Base-by-base conservation (phyloP, 2,113 vertebrate genomes). In the Xerus inauris region DNA sequence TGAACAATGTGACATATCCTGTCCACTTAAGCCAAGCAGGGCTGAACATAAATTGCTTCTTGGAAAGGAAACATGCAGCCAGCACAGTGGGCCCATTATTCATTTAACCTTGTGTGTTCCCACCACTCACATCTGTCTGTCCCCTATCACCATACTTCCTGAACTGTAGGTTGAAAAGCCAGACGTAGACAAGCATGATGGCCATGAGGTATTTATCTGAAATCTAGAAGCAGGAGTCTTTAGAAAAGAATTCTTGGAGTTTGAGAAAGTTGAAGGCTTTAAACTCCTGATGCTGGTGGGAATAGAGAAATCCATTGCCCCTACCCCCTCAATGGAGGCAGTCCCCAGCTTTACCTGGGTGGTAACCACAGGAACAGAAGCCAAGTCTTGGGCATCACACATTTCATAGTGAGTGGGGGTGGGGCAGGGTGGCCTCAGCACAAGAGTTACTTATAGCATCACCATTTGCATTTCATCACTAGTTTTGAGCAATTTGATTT, bases 231-330 rank as follows among this genome's bases (percentile, higher is more conserved):
- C 98, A 98, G 3, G 93, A 22, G 0, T 98, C 98, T 57, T 24
- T 96, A 3, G 85, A 97, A 7, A 98, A 93, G 67, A 98, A 98
- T 0, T 91, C 40, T 89, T 87, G 54, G 54, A 57, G 24, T 57
- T 57, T 57, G 19, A 98, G 94, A 6, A 98, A 98, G 47, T 4
- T 82, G 67, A 98, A 98, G 64, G 97, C 95, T 9, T 89, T 93
- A 22, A 93, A 75, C 49, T 97, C 95, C 62, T 16, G 80, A 32
- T 72, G 76, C 49, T 65, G 90, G 38, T 12, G 82, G 51, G 49
- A 89, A 67, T 4, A 26, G 64, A 38, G 93, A 80, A 73, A 54
- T 42, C 40, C 71, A 4, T 38, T 22, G 26, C 73, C 87, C 73
- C 91, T 54, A 51, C 42, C 51, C 51, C n/a, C 51, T 57, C n/a